Percentiles rank a stretch among this genome's conserved stretches.
These are phyloP conservation scores for Caradrina clavipalpis DNA, from an alignment of 2,888 invertebrate genomes.

Conservation along the genomic window DNA sequence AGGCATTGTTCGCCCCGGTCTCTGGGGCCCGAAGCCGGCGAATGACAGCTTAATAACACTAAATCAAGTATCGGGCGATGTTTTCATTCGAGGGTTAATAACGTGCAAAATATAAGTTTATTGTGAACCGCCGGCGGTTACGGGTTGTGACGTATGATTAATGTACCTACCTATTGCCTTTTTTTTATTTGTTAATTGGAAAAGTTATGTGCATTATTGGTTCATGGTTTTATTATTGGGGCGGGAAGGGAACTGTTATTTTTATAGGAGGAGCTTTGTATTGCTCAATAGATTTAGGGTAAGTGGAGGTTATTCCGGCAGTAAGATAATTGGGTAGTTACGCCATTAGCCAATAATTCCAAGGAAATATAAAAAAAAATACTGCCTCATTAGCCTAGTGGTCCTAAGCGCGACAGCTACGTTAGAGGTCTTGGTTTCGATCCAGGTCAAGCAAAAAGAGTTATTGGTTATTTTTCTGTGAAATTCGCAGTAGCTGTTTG, in stretches of 20 bases:
- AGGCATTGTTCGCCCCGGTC: conserved; percentile 74
- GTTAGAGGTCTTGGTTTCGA: no score
- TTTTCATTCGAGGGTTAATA: conserved; percentile 77
- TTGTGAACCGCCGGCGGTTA: conserved; percentile 63
- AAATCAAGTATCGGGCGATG: conserved; percentile 82
- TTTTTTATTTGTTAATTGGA: conserved; percentile 60
- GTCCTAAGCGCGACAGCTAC: no score
- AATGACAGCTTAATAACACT: conserved; percentile 87
- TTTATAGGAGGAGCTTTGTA: not conserved
- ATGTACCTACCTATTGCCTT: conserved; percentile 48
- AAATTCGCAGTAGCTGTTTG: no score
- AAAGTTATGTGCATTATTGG: conserved; percentile 49
- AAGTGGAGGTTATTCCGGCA: no score
- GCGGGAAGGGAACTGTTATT: conserved; percentile 1
- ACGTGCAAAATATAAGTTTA: conserved; percentile 78
- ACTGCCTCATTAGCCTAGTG: no score
- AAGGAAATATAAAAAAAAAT: no score
- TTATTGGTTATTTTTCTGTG: no score
- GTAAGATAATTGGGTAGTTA: no score
- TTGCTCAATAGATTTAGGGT: no score
- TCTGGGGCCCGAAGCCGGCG: conserved; percentile 69
- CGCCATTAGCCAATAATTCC: no score
- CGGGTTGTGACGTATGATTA: conserved; percentile 58
- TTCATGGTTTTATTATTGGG: conserved; percentile 17
- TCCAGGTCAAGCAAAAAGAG: no score